Conservation (phyloP, 2,888 invertebrate genomes). For the Germaria angustata region DNA sequence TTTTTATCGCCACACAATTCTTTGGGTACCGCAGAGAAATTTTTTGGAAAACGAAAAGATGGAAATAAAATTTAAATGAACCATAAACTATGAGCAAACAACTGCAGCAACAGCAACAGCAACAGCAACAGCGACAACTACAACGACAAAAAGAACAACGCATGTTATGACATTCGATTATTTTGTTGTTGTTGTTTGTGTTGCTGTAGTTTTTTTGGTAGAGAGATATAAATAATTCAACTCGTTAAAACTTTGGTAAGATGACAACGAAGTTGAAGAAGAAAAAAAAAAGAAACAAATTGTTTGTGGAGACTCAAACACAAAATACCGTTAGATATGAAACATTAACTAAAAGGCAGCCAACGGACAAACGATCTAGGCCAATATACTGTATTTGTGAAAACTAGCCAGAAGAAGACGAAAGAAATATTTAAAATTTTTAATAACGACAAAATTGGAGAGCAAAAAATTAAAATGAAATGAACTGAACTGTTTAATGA, state of each 20-base stretch:
- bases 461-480: constrained; percentile 4
- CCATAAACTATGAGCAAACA: constrained; percentile 28
- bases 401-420: neutral
- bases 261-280: neutral
- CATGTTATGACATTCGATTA: constrained; percentile 61
- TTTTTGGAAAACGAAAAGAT: constrained; percentile 12
- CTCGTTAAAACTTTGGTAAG: constrained; percentile 53
- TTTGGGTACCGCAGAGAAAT: constrained; percentile 13
- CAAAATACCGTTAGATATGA: constrained; percentile 60
- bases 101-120: constrained; percentile 12
- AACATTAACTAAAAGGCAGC: constrained; percentile 44
- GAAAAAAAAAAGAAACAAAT: constrained; percentile 39
- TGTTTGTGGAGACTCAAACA: constrained; percentile 26
- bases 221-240: constrained; percentile 54
- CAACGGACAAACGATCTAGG: constrained; percentile 51
- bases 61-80: constrained; percentile 54
- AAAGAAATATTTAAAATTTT: constrained; percentile 53
- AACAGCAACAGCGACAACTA: neutral
- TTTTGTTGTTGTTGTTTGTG: constrained; percentile 1
- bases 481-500: constrained; percentile 43
- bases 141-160: constrained; percentile 35
- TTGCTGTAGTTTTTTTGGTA: constrained; percentile 8
- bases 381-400: constrained; percentile 46
- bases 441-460: constrained; percentile 48
- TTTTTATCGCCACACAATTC: constrained; percentile 39